These are phyloP conservation scores for Dufourea novaeangliae DNA, from an alignment of 1,140 invertebrate species.

Conservation along the genomic window DNA sequence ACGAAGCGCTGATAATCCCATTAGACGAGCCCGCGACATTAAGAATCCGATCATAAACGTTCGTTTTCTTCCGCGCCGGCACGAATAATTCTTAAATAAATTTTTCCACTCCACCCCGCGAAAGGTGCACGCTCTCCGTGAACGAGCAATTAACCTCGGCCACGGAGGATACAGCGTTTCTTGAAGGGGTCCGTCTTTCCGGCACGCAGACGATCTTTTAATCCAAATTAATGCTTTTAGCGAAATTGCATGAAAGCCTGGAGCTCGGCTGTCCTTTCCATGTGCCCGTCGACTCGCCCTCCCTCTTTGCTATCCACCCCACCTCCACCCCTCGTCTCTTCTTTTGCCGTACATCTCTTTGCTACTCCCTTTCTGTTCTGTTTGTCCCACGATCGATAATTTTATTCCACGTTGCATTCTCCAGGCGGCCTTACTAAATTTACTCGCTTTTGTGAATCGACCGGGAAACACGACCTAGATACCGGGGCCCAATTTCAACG, in stretches of 20 bases:
- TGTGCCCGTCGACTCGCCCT: conserved; percentile 3
- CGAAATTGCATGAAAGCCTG: conserved; percentile 75
- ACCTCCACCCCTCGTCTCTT: neutral
- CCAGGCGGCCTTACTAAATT: neutral
- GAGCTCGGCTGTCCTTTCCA: conserved; percentile 60
- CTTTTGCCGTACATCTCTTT: neutral
- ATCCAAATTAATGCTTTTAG: conserved; percentile 79
- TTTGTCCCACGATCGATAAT: conserved; percentile 50
- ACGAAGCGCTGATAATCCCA: neutral
- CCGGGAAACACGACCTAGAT: conserved; percentile 18
- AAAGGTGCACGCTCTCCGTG: conserved; percentile 55
- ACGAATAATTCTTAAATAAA: conserved; percentile 38
- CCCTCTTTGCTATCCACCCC: neutral
- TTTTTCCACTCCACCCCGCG: conserved; percentile 40
- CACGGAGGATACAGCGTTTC: conserved; percentile 55
- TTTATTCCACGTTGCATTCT: conserved; percentile 21
- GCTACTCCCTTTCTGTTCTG: neutral
- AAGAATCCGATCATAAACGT: neutral
- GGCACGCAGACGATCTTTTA: conserved; percentile 73
- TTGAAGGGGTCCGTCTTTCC: conserved; percentile 62
- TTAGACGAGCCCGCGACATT: neutral
- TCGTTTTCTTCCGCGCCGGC: neutral
- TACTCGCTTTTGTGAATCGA: neutral
- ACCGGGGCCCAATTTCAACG: conserved; percentile 9
- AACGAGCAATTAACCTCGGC: conserved; percentile 73